Evolutionary conservation across 30 jellyfish, hydroid and myxozoan species (phyloP), one percentile per base, ranked within the genome.

Genomic region (Aurelia coerulea): DNA sequence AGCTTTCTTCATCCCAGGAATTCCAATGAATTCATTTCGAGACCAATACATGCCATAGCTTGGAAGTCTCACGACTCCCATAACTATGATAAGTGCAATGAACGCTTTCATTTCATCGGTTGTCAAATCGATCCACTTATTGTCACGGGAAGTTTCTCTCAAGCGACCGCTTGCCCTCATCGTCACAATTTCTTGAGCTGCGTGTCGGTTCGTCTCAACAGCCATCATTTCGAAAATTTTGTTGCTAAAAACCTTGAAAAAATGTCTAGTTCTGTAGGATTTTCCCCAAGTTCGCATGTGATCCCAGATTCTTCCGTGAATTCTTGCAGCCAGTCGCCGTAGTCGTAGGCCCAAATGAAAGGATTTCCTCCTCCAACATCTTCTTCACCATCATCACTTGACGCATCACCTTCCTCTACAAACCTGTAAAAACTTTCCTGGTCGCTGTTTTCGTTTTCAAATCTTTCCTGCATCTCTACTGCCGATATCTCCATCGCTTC

Each of bases 21-120:
- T 29, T 32, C 77, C 87, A 11, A 59, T 8, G 1, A 76, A 14
- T 29, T 53, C 37, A 5, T 33, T 59, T 29, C 33, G 7, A 1
- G 53, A 13, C 87, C 87, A 76, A 41, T 76, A 54, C 76, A 51
- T 14, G 0, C 10, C 81, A 76, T 76, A 76, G 77, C 68, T 76
- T 58, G 87, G 78, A 2, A 76, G 59, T 41, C 41, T 76, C 23
- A 76, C 54, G 6, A 76, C 54, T 11, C 87, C 87, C 79, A 58
- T 76, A 3, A 17, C 29, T 18, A 76, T 14, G 11, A 76, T 12
- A 1, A 76, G 9, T 11, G 78, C 78, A 5, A 76, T 51, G 66
- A 37, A 76, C 0, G 87, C 87, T 59, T 76, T 76, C 87, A 76
- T 76, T 19, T 76, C 87, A 0, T 37, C 59, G 3, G 56, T 23